Evolutionary conservation across 2,113 vertebrate species (phyloP), one percentile per base, ranked within the genome.

Genomic region (Nansenia antarctica): DNA sequence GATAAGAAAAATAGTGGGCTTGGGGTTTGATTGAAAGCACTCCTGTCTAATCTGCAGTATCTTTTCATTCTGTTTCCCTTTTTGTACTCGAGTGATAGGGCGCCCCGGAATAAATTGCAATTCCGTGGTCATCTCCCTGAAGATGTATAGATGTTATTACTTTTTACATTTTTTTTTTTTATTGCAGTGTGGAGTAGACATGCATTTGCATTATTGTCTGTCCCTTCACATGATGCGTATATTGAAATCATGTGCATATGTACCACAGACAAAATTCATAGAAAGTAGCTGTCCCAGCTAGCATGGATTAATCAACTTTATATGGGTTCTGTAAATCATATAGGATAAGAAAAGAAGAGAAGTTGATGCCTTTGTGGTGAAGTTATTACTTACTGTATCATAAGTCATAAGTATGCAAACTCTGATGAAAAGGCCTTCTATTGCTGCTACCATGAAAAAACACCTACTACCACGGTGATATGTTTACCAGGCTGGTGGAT

Each of bases 1-100:
- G 74, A 73, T 78, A 72, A 77, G 69, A 70, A 69, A 15, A 60
- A 31, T 58, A 37, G 37, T 22, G 35, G 27, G 65, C 37, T 53
- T 62, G 22, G 65, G 62, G 24, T 73, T 80, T 85, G 82, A 86
- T 70, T 74, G 79, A 89, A 85, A 74, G 67, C 62, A 3, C 20
- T 9, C 53, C 73, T 55, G 57, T 85, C 62, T 82, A 71, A 81
- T 82, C 74, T 68, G 45, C 63, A 69, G 78, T 84, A 85, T 82
- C 85, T 88, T 80, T 88, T 86, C 81, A 87, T 82, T 47, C 45
- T 42, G 2, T 85, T 79, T 78, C 85, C 82, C 24, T 82, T 84
- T 82, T 59, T 62, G n/a, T 67, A 74, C 79, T 0, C 84, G 77
- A 65, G 47, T 76, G 34, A 55, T 76, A 52, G 52, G 61, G 32